Evolutionary conservation across 2,113 vertebrate species (phyloP).

Genomic region (Myrmecobius fasciatus): DNA sequence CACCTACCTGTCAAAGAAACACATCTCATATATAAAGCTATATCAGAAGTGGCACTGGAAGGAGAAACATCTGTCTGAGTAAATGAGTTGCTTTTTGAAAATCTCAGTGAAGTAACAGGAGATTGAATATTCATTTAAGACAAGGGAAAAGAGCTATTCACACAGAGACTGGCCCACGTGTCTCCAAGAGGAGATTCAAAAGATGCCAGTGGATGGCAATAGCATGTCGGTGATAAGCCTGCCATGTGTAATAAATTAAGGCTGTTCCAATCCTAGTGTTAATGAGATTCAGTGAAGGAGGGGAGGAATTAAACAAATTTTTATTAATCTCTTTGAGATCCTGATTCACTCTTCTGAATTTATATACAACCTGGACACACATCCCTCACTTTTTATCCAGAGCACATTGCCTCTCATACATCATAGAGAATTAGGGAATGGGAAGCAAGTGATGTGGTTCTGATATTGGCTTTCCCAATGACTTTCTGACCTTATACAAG

Average conservation of each 20-base stretch:
- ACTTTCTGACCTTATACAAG: background rate
- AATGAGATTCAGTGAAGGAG: background rate
- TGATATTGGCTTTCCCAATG: background rate
- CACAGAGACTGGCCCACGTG: background rate
- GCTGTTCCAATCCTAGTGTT: background rate
- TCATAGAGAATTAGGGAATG: background rate
- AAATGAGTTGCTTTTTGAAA: conserved; percentile 26
- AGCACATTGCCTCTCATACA: background rate
- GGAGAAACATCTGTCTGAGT: conserved; percentile 14
- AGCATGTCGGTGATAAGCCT: background rate
- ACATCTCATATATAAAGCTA: background rate
- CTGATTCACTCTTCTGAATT: background rate
- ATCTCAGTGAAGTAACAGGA: background rate
- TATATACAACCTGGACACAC: background rate
- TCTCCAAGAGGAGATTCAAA: conserved; percentile 11
- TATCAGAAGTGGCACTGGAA: conserved; percentile 31
- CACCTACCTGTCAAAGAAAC: conserved; percentile 14
- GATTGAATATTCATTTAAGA: conserved; percentile 16
- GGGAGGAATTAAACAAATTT: background rate
- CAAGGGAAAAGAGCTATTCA: background rate
- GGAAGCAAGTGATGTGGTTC: background rate
- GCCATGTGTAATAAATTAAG: background rate
- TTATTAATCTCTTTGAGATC: background rate
- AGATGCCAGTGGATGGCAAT: background rate
- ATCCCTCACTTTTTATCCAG: background rate